phyloP scores from a whole-genome alignment of 2,888 invertebrate genomes.

The Halictus quadricinctus region DNA sequence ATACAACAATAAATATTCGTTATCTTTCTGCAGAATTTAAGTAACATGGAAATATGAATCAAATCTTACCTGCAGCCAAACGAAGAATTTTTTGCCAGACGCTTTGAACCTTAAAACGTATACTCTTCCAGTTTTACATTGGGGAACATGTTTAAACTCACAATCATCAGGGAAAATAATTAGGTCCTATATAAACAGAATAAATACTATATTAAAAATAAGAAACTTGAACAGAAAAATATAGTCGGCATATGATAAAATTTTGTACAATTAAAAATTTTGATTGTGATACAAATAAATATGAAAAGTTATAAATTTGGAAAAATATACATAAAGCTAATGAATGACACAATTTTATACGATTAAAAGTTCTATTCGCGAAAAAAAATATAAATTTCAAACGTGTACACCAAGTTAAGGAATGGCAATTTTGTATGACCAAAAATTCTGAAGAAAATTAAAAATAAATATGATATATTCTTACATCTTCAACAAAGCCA shows the following conservation, averaged over 20 bases:
- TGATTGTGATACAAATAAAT: neutral
- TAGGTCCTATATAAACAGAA: slow-evolving; percentile 87
- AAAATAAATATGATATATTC: slow-evolving; percentile 61
- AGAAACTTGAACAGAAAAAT: neutral
- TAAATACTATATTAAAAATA: neutral
- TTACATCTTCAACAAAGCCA: slow-evolving; percentile 95
- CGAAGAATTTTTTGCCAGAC: slow-evolving; percentile 95
- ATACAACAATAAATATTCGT: too few species aligned
- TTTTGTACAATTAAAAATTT: neutral
- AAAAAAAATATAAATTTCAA: neutral
- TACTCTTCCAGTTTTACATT: slow-evolving; percentile 98
- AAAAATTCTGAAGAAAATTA: neutral
- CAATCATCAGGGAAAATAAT: slow-evolving; percentile 99
- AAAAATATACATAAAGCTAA: neutral
- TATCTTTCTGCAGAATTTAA: neutral
- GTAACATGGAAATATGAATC: neutral
- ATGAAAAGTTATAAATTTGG: neutral
- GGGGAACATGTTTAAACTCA: slow-evolving; percentile 96
- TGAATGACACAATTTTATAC: neutral
- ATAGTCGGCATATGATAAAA: neutral
- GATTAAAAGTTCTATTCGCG: neutral
- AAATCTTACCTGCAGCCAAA: slow-evolving; percentile 95
- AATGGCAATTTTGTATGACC: neutral
- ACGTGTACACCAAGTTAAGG: neutral
- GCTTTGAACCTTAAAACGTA: slow-evolving; percentile 98